A percentile compares a stretch with the other conserved stretches of the same genome.
phyloP scores from a whole-genome alignment of 2,888 invertebrate species.

The Macrophya alboannulata region DNA sequence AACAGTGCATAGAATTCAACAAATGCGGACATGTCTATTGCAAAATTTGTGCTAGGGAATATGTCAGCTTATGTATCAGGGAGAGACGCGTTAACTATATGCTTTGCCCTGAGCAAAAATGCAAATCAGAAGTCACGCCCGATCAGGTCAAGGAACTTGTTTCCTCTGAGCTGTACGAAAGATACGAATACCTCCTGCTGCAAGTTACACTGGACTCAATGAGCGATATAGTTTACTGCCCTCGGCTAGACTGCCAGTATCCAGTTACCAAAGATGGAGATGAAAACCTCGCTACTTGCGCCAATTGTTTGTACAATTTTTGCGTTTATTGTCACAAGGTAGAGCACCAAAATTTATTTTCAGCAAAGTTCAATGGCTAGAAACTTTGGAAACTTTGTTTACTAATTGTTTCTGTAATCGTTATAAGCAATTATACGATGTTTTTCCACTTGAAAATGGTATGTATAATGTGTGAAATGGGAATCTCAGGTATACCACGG shows the following conservation, averaged over 20 bases:
- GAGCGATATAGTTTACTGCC: slow-evolving; percentile 70
- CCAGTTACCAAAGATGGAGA: slow-evolving; percentile 64
- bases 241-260: slow-evolving; percentile 67
- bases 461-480: not conserved
- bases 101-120: slow-evolving; percentile 67
- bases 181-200: slow-evolving; percentile 67
- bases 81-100: slow-evolving; percentile 60
- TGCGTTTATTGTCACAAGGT: slow-evolving; percentile 72
- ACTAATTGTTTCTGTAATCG: not conserved
- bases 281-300: slow-evolving; percentile 67
- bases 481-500: slow-evolving; percentile 70
- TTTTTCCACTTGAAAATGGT: not conserved
- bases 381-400: not conserved
- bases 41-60: slow-evolving; percentile 64
- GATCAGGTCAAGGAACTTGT: slow-evolving; percentile 61
- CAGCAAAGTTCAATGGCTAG: not conserved
- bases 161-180: slow-evolving; percentile 64
- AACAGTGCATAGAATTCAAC: slow-evolving; percentile 64
- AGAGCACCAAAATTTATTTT: slow-evolving; percentile 18
- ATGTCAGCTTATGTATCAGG: slow-evolving; percentile 65
- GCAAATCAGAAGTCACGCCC: slow-evolving; percentile 59
- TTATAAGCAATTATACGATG: not conserved
- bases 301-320: slow-evolving; percentile 68
- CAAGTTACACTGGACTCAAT: slow-evolving; percentile 63
- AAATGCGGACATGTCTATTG: slow-evolving; percentile 68